Conservation (phyloP, 2,113 vertebrate species). For the Aldabrachelys gigantea region DNA sequence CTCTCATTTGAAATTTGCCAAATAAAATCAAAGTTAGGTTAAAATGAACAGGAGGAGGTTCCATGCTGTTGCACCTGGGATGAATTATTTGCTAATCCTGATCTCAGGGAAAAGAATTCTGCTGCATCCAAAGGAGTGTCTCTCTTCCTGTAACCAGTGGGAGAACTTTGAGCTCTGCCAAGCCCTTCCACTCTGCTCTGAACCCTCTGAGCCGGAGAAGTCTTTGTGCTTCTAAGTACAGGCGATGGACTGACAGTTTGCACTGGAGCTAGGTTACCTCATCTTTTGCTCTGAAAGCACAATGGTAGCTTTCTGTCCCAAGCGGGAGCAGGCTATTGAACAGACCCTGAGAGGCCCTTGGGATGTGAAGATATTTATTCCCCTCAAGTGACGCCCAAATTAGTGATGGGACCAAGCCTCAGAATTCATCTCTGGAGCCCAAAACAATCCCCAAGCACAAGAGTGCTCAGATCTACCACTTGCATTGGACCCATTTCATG, state of each 20-base stretch:
- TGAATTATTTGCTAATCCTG: background rate
- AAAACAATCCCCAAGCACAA: background rate
- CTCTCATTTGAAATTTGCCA: background rate
- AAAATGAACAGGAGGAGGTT: background rate
- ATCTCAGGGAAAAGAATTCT: background rate
- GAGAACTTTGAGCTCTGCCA: background rate
- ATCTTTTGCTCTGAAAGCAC: fast-evolving
- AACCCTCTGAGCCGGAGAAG: background rate
- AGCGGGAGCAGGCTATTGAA: background rate
- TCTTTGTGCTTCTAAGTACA: fast-evolving
- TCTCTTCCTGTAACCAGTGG: background rate
- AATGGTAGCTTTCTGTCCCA: fast-evolving
- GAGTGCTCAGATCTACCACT: background rate
- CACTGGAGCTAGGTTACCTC: background rate
- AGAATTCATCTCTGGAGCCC: background rate
- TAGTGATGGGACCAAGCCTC: background rate
- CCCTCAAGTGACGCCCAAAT: fast-evolving
- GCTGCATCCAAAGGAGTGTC: fast-evolving
- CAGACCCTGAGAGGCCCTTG: background rate
- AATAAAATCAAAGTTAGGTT: background rate
- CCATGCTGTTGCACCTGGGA: background rate
- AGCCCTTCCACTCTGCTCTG: background rate
- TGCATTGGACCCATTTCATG: background rate
- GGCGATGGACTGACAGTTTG: background rate
- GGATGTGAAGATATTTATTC: background rate